Base-by-base conservation (phyloP, 2,888 invertebrate species). In the Brachypterus glaber region DNA sequence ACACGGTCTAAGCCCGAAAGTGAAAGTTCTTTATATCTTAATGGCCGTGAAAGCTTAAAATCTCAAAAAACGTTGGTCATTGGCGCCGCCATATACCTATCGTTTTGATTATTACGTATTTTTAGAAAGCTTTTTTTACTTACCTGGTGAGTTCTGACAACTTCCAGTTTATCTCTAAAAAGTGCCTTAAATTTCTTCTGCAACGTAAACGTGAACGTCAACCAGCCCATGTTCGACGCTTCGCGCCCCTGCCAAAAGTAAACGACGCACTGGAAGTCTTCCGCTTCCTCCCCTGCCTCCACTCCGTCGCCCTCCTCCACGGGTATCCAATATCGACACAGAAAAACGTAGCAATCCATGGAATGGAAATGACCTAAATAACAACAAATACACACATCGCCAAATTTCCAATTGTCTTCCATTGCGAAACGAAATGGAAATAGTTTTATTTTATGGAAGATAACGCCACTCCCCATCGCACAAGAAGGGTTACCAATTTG, bases 191-290 rank as follows among this genome's bases (percentile, higher is more conserved):
- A 92, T 63, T 88, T 91, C 64, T 90, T 91, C 63, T 88, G 87
- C 50, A 90, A 70, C 54, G 91, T 93, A 68, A 98, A 98, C 0
- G 97, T 97, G 68, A 99, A 98, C 1, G 93, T 97, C 0, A 98
- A 73, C 96, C 97, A 99, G 40, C 97, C 98, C 96, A 98, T 98
- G 68, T 98, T 97, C 44, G 87, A 83, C 2, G 97, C 97, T 58
- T 92, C 87, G 35, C 88, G 73, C 0, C 97, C 97, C 69, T 99
- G 98, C 98, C 98, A 98, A 71, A 99, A 99, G 68, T 98, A 98
- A n/a, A 97, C 96, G 32, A 95, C 89, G 69, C 93, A 95, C 58
- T 90, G 88, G 56, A 82, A 86, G 37, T 64, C 67, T 58, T 56
- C 56, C 32, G 43, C 47, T 9, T 57, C 55, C 12, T 48, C 48